Conservation (phyloP, 2,797 vertebrate genomes). For the Phoebastria nigripes region DNA sequence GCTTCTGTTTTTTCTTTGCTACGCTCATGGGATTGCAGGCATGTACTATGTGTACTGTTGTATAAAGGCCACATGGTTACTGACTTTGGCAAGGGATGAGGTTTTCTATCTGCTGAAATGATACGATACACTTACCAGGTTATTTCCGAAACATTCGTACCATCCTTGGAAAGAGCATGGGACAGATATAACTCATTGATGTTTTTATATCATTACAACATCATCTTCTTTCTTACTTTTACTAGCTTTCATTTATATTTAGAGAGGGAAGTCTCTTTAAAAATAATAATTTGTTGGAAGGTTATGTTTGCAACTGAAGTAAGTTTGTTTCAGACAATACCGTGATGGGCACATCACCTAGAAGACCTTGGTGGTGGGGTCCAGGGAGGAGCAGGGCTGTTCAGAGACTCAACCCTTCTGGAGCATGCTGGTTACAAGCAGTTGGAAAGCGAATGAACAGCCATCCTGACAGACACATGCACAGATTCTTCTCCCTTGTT, state of each 20-base stretch:
- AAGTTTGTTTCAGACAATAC: background rate
- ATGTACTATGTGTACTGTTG: background rate
- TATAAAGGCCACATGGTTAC: background rate
- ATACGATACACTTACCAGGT: background rate
- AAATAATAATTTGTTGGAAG: background rate
- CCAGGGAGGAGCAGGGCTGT: background rate
- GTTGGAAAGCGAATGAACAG: background rate
- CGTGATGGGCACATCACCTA: background rate
- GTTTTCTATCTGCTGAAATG: background rate
- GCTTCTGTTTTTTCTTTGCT: constrained; percentile 13
- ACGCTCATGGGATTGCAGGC: background rate
- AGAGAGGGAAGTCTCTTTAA: background rate
- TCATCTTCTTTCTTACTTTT: background rate
- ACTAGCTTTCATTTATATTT: background rate
- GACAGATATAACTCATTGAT: background rate
- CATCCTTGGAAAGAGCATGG: background rate
- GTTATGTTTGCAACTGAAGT: background rate
- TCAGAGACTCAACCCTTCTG: background rate
- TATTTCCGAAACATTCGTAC: background rate
- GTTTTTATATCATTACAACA: background rate
- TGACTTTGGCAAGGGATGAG: background rate
- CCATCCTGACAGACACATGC: background rate
- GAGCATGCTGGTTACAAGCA: background rate
- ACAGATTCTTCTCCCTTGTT: background rate
- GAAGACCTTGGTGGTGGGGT: background rate